These are phyloP conservation scores for Asteroscopus sphinx DNA, from an alignment of 2,888 invertebrate genomes.

Conservation along the genomic window DNA sequence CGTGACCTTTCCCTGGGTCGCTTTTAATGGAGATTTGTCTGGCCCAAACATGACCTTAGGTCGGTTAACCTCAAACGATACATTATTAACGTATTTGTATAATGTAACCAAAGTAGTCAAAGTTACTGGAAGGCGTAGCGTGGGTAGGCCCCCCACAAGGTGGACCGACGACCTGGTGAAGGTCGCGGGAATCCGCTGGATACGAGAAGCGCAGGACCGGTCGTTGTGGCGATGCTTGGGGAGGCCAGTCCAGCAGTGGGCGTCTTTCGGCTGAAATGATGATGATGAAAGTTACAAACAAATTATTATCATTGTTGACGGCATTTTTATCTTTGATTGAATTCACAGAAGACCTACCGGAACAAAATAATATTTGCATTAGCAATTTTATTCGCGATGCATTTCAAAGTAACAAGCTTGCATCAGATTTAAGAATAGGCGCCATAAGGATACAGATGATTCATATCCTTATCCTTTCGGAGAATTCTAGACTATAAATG, in stretches of 20 bases:
- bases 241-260: too few relatives aligned
- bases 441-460: constrained; percentile 37
- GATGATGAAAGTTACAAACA: background rate
- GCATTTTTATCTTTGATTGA: constrained; percentile 19
- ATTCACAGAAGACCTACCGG: constrained; percentile 17
- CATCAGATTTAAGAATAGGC: constrained; percentile 24
- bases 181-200: too few relatives aligned
- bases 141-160: too few relatives aligned
- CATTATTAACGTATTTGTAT: constrained; percentile 75
- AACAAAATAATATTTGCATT: constrained; percentile 16
- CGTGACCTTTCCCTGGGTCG: constrained; percentile 74
- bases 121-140: too few relatives aligned
- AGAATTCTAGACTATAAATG: constrained; percentile 21
- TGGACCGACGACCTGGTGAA: too few relatives aligned
- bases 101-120: too few relatives aligned
- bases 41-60: constrained; percentile 76
- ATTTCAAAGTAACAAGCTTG: constrained; percentile 34
- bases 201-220: too few relatives aligned
- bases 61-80: constrained; percentile 71
- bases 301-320: constrained; percentile 7
- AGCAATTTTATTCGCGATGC: constrained; percentile 25
- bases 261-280: too few relatives aligned
- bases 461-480: constrained; percentile 42
- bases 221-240: too few relatives aligned
- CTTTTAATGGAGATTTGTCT: constrained; percentile 74